A percentile compares a stretch with the other conserved stretches of the same genome.
These are phyloP conservation scores for Halcyon chelicuti DNA, from an alignment of 2,797 vertebrate species.

Conservation along the genomic window DNA sequence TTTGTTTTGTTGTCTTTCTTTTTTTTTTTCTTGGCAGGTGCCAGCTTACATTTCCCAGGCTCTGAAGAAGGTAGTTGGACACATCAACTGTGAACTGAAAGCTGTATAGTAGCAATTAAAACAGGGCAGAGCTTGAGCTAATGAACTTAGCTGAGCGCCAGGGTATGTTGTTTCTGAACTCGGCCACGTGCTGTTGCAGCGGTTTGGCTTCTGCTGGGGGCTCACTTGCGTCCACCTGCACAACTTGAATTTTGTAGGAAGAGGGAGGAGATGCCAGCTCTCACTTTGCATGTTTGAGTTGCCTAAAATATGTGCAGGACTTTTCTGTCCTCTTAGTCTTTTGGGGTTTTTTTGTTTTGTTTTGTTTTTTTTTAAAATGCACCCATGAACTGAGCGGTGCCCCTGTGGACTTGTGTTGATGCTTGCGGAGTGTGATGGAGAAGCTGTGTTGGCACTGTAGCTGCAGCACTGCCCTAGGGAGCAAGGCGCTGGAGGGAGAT, in stretches of 20 bases:
- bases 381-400: fast-evolving
- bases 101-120: background rate
- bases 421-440: background rate
- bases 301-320: fast-evolving
- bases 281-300: background rate
- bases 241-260: background rate
- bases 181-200: fast-evolving
- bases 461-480: background rate
- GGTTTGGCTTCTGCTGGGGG: background rate
- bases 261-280: background rate
- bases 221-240: background rate
- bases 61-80: background rate
- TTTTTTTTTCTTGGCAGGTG: background rate
- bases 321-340: background rate
- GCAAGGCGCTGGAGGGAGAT: background rate
- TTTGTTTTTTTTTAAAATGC: too few species aligned
- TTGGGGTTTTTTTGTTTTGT: background rate
- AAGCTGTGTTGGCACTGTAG: background rate
- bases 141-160: background rate
- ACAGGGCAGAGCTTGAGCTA: background rate
- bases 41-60: background rate
- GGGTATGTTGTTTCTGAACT: background rate
- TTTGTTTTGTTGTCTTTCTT: too few species aligned
- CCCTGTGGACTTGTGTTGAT: fast-evolving
- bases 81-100: background rate